Base-by-base conservation (phyloP, 2,113 vertebrate genomes). In the Fulmarus glacialis region DNA sequence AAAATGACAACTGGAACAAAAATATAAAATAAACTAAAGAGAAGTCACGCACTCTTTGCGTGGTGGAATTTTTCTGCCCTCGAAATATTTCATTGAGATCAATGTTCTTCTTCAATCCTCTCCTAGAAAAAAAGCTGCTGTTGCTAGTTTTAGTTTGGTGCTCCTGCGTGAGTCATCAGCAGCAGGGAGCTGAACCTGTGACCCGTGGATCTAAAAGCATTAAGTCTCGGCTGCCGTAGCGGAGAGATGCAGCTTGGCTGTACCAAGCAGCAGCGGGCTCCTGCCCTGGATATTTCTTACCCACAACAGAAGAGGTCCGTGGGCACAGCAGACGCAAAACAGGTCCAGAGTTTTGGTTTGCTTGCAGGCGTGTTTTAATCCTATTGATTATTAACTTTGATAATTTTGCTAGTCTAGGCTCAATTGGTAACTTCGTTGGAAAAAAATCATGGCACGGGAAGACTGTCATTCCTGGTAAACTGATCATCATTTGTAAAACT, bases 1-100 rank as follows among this genome's bases (percentile, higher is more conserved):
- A 97, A 97, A 98, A 95, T 98, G 97, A 98, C 97, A 98, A 98
- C 97, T 98, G 97, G 90, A 97, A 97, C 96, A 98, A 97, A 97
- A 96, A 96, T 94, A 94, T 89, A 95, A 95, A 96, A 94, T 97
- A 96, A 97, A 97, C 93, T 93, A 84, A 95, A 93, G 92, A 87
- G 93, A 96, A 97, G 90, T 88, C 88, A 87, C 30, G 24, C 95
- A 78, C 90, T 96, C 97, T 96, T 97, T 96, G 97, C 77, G 56
- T 97, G 96, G 85, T 97, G 87, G 95, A 95, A 97, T 98, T 95
- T 97, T 97, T 97, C 88, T 97, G 91, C 94, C 97, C 96, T 98
- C 94, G 16, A 26, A 97, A 96, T 96, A 96, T 94, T 95, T 95
- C 94, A 74, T 86, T 89, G 93, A 93, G 87, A 97, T 97, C 96